These are phyloP conservation scores for Gadus macrocephalus DNA, from an alignment of 2,113 vertebrate species.

Conservation along the genomic window DNA sequence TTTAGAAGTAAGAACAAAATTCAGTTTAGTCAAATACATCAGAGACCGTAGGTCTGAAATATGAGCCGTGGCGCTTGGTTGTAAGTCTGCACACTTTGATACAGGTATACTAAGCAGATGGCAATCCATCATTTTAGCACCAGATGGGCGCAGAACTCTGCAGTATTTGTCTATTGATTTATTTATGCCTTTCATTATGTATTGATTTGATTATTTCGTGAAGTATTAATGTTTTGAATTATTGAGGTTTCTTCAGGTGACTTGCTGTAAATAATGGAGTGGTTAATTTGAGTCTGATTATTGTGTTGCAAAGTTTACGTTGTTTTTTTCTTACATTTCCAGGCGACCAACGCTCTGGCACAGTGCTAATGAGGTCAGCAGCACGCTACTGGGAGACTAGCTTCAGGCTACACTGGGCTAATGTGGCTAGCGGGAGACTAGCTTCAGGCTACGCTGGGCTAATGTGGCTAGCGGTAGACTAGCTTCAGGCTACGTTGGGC, in stretches of 20 bases:
- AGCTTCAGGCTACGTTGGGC: no score
- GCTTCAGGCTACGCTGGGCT: no score
- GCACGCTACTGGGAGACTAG: conserved; percentile 19
- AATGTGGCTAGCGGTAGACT: background rate
- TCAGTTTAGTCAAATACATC: background rate
- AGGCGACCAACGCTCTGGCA: conserved; percentile 45
- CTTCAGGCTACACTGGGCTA: no score
- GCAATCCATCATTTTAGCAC: conserved; percentile 27
- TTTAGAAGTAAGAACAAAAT: no score
- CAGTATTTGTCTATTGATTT: conserved; percentile 88
- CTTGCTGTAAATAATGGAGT: conserved; percentile 83
- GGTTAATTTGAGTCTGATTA: conserved; percentile 89
- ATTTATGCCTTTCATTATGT: conserved; percentile 97
- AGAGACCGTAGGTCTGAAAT: background rate
- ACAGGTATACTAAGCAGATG: conserved; percentile 19
- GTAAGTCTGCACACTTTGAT: background rate
- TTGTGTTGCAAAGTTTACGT: conserved; percentile 78
- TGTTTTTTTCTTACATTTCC: background rate
- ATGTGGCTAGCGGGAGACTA: no score
- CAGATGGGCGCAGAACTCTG: conserved; percentile 43
- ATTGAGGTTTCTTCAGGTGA: conserved; percentile 83
- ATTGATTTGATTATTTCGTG: conserved; percentile 98
- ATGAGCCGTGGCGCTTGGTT: background rate
- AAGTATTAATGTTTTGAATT: conserved; percentile 92
- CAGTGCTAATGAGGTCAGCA: conserved; percentile 30